phyloP scores from a whole-genome alignment of 2,797 vertebrate species.

The Myripristis jacobus region DNA sequence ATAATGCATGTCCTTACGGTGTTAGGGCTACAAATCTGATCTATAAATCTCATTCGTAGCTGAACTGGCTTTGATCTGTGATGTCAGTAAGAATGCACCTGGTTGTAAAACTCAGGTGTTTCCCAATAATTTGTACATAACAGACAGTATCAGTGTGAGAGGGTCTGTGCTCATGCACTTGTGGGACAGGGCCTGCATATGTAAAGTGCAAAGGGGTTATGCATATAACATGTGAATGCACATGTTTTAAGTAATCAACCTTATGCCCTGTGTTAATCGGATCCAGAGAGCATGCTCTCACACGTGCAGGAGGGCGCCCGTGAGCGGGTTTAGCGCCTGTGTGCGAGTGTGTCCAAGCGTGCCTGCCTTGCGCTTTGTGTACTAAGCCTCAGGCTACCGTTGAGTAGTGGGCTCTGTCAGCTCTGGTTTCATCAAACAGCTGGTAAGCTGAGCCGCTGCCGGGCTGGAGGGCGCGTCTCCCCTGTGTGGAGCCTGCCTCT shows the following conservation, averaged over 20 bases:
- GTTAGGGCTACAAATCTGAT: background rate
- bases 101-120: background rate
- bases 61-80: background rate
- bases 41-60: background rate
- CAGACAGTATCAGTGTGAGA: background rate
- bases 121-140: too few relatives aligned
- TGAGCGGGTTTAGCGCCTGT: background rate
- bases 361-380: conserved; percentile 19
- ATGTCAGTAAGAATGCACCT: background rate
- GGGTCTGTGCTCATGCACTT: background rate
- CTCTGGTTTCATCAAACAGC: conserved; percentile 69
- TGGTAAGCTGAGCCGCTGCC: conserved; percentile 41
- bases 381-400: conserved; percentile 20
- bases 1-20: background rate
- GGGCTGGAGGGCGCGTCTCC: conserved; percentile 34
- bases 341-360: conserved; percentile 21
- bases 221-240: conserved; percentile 1
- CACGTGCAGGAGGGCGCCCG: background rate
- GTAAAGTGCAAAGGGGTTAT: background rate
- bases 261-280: background rate
- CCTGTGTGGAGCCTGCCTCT: conserved; percentile 71
- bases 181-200: background rate
- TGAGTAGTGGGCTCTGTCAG: conserved; percentile 42
- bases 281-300: conserved; percentile 9
- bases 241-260: conserved; percentile 11